Base-by-base conservation (phyloP, 2,888 invertebrate species). In the Syrphus vitripennis region DNA sequence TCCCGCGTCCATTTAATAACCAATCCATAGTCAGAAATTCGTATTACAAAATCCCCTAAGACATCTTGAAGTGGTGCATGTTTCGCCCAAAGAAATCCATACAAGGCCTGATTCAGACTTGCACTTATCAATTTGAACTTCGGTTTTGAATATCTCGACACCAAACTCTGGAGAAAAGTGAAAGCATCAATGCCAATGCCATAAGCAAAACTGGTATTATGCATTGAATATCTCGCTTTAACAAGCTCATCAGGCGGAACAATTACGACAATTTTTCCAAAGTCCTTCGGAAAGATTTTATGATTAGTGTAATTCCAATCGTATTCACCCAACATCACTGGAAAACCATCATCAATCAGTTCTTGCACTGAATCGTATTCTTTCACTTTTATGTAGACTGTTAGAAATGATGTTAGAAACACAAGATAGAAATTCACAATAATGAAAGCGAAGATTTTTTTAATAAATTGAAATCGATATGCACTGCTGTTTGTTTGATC, bases 351-450 rank as follows among this genome's bases (percentile, higher is more conserved):
- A 29, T 42, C 42, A 0, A 63, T 45, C 1, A 63, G 19, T 2
- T 63, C 63, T 7, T 29, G 16, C 3, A 45, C 10, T 0, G 63
- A 42, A 16, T 63, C 42, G 42, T 29, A 45, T 29, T 63, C 26
- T 3, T 63, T 63, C 0, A 45, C 16, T 45, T 63, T 42, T 12
- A 63, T 63, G 24, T 19, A 63, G 3, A 63, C 42, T 10, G 63
- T 63, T 6, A 63, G 29, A 42, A 63, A 63, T 16, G 63, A 63
- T 1, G 63, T 63, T 12, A 63, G 12, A 19, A 24, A 26, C 1
- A 63, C 42, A 6, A 63, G 16, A 29, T 63, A 63, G 24, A 63
- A 63, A 6, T 63, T 63, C 2, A 63, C 63, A n/a, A 63, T 42
- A 5, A 63, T 63, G 40, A 63, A 63, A 3, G 59, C 59, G 12